Percentiles rank a stretch among this genome's conserved stretches.
These are phyloP conservation scores for Zaprionus davidi DNA, from an alignment of 1,140 invertebrate species.

Conservation along the genomic window DNA sequence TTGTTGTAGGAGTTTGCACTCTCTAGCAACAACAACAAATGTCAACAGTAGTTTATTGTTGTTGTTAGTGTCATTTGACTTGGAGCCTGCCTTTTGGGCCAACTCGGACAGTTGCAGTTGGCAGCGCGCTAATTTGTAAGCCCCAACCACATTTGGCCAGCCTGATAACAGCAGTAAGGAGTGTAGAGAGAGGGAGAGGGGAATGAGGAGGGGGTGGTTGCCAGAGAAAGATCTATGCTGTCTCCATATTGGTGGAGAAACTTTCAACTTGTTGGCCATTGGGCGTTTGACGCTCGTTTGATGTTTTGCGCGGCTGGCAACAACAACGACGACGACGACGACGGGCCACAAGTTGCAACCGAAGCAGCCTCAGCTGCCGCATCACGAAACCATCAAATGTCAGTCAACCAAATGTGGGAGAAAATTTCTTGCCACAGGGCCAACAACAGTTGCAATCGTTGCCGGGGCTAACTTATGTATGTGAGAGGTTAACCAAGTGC, in stretches of 20 bases:
- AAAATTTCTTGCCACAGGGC: constrained; percentile 47
- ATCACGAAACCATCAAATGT: constrained; percentile 80
- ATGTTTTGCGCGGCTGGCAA: constrained; percentile 60
- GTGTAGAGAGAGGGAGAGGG: constrained; percentile 1
- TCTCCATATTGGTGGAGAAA: constrained; percentile 78
- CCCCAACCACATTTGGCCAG: constrained; percentile 67
- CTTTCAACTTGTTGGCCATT: constrained; percentile 59
- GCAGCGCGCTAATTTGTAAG: constrained; percentile 82
- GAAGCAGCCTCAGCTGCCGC: constrained; percentile 28
- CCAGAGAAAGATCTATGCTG: constrained; percentile 23
- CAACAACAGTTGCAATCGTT: constrained; percentile 1
- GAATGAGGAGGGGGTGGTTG: constrained; percentile 21
- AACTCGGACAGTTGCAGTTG: constrained; percentile 72
- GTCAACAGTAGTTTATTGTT: constrained; percentile 82
- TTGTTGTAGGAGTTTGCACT: constrained; percentile 61
- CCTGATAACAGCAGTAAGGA: constrained; percentile 62
- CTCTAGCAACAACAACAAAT: constrained; percentile 60
- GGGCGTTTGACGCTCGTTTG: constrained; percentile 77
- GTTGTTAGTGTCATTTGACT: constrained; percentile 83
- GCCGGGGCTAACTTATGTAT: constrained; percentile 19
- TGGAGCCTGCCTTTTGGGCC: constrained; percentile 73
- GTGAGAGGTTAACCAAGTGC: constrained; percentile 19
- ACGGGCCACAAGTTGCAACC: constrained; percentile 18
- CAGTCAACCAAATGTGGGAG: constrained; percentile 63
- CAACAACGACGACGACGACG: constrained; percentile 3